phyloP scores from a whole-genome alignment of 2,113 vertebrate species.

The Gobio gobio region DNA sequence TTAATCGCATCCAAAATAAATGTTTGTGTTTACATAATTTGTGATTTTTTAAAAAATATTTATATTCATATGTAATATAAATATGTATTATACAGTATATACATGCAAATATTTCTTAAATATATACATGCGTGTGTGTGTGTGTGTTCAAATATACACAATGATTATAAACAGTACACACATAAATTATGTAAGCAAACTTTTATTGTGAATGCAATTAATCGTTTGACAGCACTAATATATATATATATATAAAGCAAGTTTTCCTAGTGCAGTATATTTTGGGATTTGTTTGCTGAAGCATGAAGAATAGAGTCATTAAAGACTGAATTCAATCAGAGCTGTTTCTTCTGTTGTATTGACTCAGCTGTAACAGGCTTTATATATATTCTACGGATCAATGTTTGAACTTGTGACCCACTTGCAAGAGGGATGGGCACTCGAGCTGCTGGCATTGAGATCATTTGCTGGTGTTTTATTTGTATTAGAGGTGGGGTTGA shows the following conservation, averaged over 20 bases:
- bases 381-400: neutral
- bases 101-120: no score
- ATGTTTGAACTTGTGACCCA: slow-evolving; percentile 7
- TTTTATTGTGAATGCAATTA: no score
- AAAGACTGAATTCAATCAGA: neutral
- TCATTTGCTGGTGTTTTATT: neutral
- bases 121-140: no score
- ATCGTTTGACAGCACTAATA: no score
- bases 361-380: neutral
- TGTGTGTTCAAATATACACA: no score
- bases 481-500: neutral
- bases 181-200: no score
- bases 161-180: no score
- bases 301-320: slow-evolving; percentile 7
- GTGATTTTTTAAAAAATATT: no score
- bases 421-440: neutral
- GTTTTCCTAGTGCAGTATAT: neutral
- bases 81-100: no score
- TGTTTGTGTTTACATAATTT: no score
- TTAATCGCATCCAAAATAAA: no score
- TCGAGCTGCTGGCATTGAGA: neutral
- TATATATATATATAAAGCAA: neutral
- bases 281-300: neutral
- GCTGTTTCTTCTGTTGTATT: neutral
- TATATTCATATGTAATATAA: no score